Base-by-base conservation (phyloP, 2,888 invertebrate genomes). In the Mythimna vitellina region DNA sequence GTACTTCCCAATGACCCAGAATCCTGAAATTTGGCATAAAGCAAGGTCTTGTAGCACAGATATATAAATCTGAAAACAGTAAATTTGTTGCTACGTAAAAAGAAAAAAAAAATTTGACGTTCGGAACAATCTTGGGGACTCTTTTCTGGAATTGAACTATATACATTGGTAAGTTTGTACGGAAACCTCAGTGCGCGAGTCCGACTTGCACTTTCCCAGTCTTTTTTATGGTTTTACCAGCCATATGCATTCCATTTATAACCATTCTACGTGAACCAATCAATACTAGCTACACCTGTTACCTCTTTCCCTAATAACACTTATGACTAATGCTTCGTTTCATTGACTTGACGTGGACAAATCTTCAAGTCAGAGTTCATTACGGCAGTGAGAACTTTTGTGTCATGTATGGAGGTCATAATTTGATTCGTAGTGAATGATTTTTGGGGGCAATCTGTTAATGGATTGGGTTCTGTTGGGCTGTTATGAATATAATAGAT, bases 261-360 rank as follows among this genome's bases (percentile, higher is more conserved):
- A 38, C n/a, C 10, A 12, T 57, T 54, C 42, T 20, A 58, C 49
- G 22, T 20, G 1, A 58, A 57, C 63, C 20, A 73, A 79, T 71
- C 63, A 69, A 65, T 67, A 71, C 9, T 8, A 29, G 10, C 6
- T 38, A 8, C 72, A 70, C 53, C 73, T 82, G 65, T 46, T 62
- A 73, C 58, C 73, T 35, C 51, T 58, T 73, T 73, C 12, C 17
- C 29, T 72, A 72, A 57, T 57, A 46, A 14, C 22, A 51, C 4
- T 25, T 53, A 72, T 82, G 71, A 82, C 80, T 63, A 72, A 82
- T 78, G 54, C 20, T 74, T 25, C 49, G 1, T 22, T 70, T 74
- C 22, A 74, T 78, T 68, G 63, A 38, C 12, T 10, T 70, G 82
- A 82, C 82, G 17, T 64, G 56, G 78, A 82, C 70, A 61, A 74